Percentiles rank a stretch among this genome's conserved stretches.
Conservation (phyloP, 2,797 vertebrate species). For the Lutjanus argentimaculatus region DNA sequence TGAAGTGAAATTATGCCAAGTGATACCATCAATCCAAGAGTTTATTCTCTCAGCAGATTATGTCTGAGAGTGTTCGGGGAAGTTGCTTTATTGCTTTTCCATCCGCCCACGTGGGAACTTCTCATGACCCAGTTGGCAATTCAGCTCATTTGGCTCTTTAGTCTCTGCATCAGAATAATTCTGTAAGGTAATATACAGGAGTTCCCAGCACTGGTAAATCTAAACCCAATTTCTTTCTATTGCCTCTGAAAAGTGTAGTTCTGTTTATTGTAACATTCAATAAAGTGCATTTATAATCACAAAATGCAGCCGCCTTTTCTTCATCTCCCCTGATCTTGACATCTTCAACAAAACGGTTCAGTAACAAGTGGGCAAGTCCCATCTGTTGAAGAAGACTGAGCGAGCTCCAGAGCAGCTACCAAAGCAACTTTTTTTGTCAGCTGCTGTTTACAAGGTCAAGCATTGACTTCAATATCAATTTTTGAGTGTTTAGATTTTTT, state of each 20-base stretch:
- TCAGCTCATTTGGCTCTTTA: conserved; percentile 30
- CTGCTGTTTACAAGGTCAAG: no score
- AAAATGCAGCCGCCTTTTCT: no score
- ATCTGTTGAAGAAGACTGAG: neutral
- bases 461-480: no score
- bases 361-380: neutral
- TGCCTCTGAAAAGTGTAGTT: neutral
- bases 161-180: conserved; percentile 17
- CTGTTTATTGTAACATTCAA: neutral
- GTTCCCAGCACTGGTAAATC: neutral
- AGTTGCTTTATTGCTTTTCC: conserved; percentile 62
- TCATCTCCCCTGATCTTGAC: neutral
- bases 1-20: conserved; percentile 49
- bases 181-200: neutral
- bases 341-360: neutral
- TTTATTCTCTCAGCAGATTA: conserved; percentile 48
- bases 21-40: conserved; percentile 53
- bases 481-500: neutral
- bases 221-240: neutral
- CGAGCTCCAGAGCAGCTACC: neutral
- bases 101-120: conserved; percentile 60
- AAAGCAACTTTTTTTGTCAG: neutral
- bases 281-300: no score
- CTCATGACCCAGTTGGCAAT: conserved; percentile 51
- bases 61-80: conserved; percentile 8